These are phyloP conservation scores for Listronotus oregonensis DNA, from an alignment of 1,140 invertebrate species.

Conservation along the genomic window DNA sequence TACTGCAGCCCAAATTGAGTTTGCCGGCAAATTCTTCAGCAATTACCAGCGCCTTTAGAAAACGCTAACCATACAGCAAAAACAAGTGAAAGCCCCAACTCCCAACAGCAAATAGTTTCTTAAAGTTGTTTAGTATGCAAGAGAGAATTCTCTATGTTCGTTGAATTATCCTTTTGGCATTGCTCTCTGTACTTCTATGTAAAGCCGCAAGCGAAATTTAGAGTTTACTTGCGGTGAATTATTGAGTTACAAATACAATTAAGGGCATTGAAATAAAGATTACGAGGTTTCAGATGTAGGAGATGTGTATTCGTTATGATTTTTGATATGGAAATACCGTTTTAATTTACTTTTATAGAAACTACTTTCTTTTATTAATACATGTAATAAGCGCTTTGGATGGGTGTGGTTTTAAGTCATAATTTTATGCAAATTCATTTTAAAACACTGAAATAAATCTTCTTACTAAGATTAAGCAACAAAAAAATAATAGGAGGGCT, in stretches of 20 bases:
- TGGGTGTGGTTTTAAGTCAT: too few species aligned
- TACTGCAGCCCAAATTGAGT: slow-evolving; percentile 36
- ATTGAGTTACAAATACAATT: slow-evolving; percentile 30
- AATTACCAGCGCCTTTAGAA: slow-evolving; percentile 35
- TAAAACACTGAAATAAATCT: too few species aligned
- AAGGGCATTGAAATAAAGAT: slow-evolving; percentile 17
- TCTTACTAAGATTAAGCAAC: too few species aligned
- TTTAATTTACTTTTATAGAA: too few species aligned
- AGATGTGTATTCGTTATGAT: slow-evolving; percentile 1
- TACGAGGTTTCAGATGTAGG: neutral
- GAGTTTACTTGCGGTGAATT: slow-evolving; percentile 29
- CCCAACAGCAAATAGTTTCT: slow-evolving; percentile 28
- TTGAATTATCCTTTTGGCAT: slow-evolving; percentile 27
- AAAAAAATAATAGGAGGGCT: too few species aligned
- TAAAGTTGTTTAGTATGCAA: slow-evolving; percentile 36
- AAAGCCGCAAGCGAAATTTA: slow-evolving; percentile 25
- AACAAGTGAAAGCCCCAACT: slow-evolving; percentile 9
- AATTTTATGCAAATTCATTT: too few species aligned
- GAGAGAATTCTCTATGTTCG: slow-evolving; percentile 23
- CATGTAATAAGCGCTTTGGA: neutral
- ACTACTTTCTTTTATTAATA: slow-evolving; percentile 1
- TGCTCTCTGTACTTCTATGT: slow-evolving; percentile 31
- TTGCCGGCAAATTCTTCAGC: slow-evolving; percentile 36
- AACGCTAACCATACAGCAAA: slow-evolving; percentile 35
- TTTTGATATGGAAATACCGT: neutral